Base-by-base conservation (phyloP, 1,140 invertebrate genomes). In the Portunus trituberculatus region DNA sequence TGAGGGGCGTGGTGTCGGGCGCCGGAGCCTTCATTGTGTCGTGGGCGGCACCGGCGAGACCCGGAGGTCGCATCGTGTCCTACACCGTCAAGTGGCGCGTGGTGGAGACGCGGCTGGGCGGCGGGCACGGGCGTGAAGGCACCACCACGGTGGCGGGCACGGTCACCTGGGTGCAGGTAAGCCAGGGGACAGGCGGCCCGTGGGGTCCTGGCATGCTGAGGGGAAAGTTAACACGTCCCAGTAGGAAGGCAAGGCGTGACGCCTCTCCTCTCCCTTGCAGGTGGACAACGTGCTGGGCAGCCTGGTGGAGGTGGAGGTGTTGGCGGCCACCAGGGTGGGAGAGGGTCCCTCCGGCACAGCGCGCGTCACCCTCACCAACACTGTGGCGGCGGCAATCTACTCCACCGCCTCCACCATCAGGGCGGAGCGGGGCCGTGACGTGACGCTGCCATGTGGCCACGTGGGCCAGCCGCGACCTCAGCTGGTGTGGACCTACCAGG, bases 401-500 rank as follows among this genome's bases (percentile, higher is more conserved):
- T 98, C 98, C 0, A 98, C 98, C 96, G 98, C 98, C 0, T 97
- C 97, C 0, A 97, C 97, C 6, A 96, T 98, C 0, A 97, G 98
- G n/a, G 97, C 97, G 89, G 98, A 98, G 7, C 98, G 98, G 98
- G 99, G 99, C 96, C 98, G 98, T 96, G 98, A 98, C 96, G 97
- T 99, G 31, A 98, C 98, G 25, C 96, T 99, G 29, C 98, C 98
- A 0, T 99, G 98, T 96, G 98, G 98, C 96, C 98, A 98, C 96
- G 98, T 99, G 0, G 98, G 98, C 2, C 97, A 98, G 92, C 97
- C 97, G 0, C 52, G 92, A 0, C 98, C 98, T 0, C 97, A 97
- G 59, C 96, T 98, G 45, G 97, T 98, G 93, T 98, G 98, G 98
- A 97, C 97, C 82, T 97, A 96, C 95, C 94, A 95, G 52, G 96